Base-by-base conservation (phyloP, 2,797 vertebrate species). In the Echeneis naucrates region DNA sequence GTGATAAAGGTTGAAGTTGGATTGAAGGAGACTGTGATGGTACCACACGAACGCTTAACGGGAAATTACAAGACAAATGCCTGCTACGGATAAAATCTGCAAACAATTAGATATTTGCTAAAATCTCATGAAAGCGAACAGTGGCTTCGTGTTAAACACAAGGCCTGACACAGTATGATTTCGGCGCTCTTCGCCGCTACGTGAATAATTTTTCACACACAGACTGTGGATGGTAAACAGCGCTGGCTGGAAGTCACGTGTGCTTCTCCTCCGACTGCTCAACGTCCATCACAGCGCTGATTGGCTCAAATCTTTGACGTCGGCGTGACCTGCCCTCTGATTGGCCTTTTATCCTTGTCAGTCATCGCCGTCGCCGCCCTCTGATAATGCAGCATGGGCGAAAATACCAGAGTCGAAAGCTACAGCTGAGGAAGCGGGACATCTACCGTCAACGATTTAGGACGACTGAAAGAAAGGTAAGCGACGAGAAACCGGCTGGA, bases 341-440 rank as follows among this genome's bases (percentile, higher is more conserved):
- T 94, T 94, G 91, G 93, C n/a, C 21, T 1, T 14, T 17, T 2
- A 11, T 6, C 1, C 0, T 23, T 32, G 93, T 86, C 92, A 72
- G 13, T 95, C 90, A 92, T 11, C 1, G 0, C 14, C 17, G 63
- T 51, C 59, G 1, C 89, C 90, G 83, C 94, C 93, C 87, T 88
- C 88, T 86, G 60, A 92, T 92, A 94, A 94, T 95, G 94, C 94
- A 95, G 94, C 94, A 95, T 95, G 94, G 93, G 88, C 91, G 89
- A 93, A 89, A 92, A 90, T 86, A 92, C 76, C 91, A 93, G 93
- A 92, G 57, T 72, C 58, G 17, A 64, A 61, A 82, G 87, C 82
- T 80, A 74, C 71, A 84, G 83, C 80, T 87, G 91, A 89, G 78
- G 72, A 81, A 87, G 62, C 59, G 65, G 79, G 85, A 10, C 7